Evolutionary conservation across 2,113 vertebrate species (phyloP), one percentile per base, ranked within the genome.

Genomic region (Aegypius monachus): DNA sequence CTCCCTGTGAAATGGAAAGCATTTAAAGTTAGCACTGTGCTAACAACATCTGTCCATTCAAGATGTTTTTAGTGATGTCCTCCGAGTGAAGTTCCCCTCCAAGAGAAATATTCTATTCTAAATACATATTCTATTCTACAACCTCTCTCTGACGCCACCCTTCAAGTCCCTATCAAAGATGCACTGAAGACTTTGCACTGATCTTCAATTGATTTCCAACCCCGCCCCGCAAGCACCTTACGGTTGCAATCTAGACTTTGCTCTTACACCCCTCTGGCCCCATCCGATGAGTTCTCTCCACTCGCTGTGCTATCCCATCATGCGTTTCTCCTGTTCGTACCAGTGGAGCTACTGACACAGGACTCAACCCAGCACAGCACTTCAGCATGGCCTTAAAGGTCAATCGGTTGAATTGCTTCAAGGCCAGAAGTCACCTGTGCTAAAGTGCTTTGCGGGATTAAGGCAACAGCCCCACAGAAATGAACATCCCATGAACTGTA

Each of bases 151-250:
- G 62, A 19, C 43, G 34, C 13, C 65, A 85, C 61, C 43, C 62
- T 38, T 12, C 6, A 17, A 61, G 43, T 6, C 36, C 62, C 81
- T 95, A 91, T 89, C 91, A 55, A 81, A 59, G 88, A 91, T 17
- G 38, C 82, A 80, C 59, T 71, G 55, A 91, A 84, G 86, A 97
- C 95, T 93, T 93, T 86, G 93, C 65, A 50, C 94, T 74, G 68
- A 25, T 88, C 82, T 34, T 71, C 74, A 62, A 74, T 4, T 31
- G n/a, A 88, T 73, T 92, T 86, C 68, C 47, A 85, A 81, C 90
- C 50, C 73, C 86, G 74, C 95, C 88, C 88, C 3, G 5, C 21
- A 18, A 31, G 58, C 34, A 63, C 42, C 26, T 82, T 27, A 53
- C 0, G 4, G 56, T 8, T 61, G 77, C 65, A 86, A 63, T n/a